These are phyloP conservation scores for Odontophorus gujanensis DNA, from an alignment of 2,113 vertebrate genomes.

Conservation along the genomic window DNA sequence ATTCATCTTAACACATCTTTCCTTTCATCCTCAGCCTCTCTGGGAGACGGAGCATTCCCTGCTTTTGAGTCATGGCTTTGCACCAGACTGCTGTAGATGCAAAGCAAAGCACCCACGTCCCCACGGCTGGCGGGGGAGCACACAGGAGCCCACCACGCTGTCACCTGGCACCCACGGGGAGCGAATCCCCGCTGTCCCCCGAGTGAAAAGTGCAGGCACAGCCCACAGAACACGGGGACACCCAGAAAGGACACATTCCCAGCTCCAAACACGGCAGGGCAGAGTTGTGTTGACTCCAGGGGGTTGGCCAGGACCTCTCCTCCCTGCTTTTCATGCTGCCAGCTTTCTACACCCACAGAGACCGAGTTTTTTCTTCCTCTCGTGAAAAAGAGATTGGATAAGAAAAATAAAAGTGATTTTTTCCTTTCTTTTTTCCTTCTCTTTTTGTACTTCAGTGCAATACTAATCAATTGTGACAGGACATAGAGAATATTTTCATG, in stretches of 20 bases:
- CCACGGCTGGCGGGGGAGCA: rapidly evolving
- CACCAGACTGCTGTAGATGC: background rate
- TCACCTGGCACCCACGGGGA: background rate
- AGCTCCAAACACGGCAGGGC: too few relatives aligned
- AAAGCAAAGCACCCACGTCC: background rate
- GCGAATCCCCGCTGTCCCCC: background rate
- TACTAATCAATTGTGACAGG: slow-evolving; percentile 75
- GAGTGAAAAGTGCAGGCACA: background rate
- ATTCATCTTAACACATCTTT: background rate
- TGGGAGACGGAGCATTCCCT: background rate
- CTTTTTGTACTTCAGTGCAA: slow-evolving; percentile 34
- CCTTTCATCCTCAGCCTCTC: background rate
- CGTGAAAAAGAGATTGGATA: background rate
- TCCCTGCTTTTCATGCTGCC: background rate
- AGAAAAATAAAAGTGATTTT: slow-evolving; percentile 39
- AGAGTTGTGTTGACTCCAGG: too few relatives aligned
- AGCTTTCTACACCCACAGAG: background rate
- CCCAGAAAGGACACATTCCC: too few relatives aligned
- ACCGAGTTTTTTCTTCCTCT: background rate
- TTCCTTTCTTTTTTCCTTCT: background rate
- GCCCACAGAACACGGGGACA: background rate
- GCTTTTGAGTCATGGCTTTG: background rate
- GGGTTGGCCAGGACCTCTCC: background rate
- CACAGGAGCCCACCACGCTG: rapidly evolving
- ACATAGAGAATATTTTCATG: slow-evolving; percentile 70